A percentile compares a stretch with the other conserved stretches of the same genome.
Conservation (phyloP, 37 sponge, comb jelly and placozoan species). For the Oscarella lobularis region DNA sequence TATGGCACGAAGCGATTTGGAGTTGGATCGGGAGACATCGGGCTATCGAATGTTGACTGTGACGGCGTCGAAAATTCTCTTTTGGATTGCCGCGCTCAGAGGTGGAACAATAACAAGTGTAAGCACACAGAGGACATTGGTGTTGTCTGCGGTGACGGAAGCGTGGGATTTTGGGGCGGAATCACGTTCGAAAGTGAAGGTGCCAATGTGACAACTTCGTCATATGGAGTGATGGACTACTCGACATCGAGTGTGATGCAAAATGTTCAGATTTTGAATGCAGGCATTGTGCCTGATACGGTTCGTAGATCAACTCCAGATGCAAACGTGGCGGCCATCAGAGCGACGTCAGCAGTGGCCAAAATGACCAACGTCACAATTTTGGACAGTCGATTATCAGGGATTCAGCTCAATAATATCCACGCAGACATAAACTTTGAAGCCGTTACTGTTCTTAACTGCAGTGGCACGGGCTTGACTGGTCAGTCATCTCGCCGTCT, state of each 20-base stretch:
- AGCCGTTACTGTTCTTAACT: neutral
- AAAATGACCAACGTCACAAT: neutral
- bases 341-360: neutral
- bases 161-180: neutral
- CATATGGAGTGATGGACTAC: neutral
- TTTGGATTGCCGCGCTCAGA: neutral
- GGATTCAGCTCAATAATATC: neutral
- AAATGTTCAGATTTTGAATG: neutral
- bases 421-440: neutral
- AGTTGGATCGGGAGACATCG: too few relatives aligned
- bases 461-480: neutral
- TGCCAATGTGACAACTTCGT: neutral
- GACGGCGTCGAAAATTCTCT: too few relatives aligned
- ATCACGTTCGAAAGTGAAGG: neutral
- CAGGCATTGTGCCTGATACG: neutral
- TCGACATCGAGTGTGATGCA: neutral
- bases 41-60: too few relatives aligned
- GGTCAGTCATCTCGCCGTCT: neutral
- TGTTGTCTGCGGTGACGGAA: neutral
- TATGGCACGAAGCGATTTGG: too few relatives aligned
- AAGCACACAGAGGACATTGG: neutral
- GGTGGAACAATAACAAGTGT: neutral
- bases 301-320: neutral
- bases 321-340: neutral
- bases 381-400: neutral